Percentiles rank a stretch among this genome's conserved stretches.
Evolutionary conservation across 2,888 invertebrate genomes (phyloP).

Genomic region (Leucozona laternaria): DNA sequence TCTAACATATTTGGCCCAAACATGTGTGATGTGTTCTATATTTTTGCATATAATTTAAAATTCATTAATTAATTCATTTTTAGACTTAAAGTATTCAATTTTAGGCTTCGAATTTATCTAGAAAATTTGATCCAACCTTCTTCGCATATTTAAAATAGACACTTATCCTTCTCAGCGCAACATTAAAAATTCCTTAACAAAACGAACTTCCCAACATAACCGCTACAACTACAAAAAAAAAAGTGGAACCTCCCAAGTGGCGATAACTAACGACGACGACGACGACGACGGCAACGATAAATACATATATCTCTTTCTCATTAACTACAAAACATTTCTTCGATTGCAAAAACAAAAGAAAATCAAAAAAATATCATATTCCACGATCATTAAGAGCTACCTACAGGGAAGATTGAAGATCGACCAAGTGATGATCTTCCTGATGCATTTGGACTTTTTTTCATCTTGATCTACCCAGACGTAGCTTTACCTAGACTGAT

Average conservation of each 20-base stretch:
- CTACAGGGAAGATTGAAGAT: slow-evolving; percentile 28
- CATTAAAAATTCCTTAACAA: not conserved
- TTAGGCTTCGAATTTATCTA: too few relatives aligned
- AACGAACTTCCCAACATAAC: not conserved
- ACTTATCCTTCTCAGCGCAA: too few relatives aligned
- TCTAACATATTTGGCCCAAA: too few relatives aligned
- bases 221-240: not conserved
- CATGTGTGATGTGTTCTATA: too few relatives aligned
- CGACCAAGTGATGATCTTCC: not conserved
- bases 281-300: too few relatives aligned
- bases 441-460: slow-evolving; percentile 6
- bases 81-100: too few relatives aligned
- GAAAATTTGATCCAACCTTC: too few relatives aligned
- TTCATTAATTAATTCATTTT: too few relatives aligned
- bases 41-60: too few relatives aligned
- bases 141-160: too few relatives aligned
- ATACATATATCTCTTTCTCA: slow-evolving; percentile 55
- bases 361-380: slow-evolving; percentile 36
- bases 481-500: too few relatives aligned
- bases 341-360: not conserved
- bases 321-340: slow-evolving; percentile 48
- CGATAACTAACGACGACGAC: slow-evolving; percentile 38
- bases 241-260: slow-evolving; percentile 69
- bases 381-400: slow-evolving; percentile 60
- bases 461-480: not conserved